Conservation (phyloP, 2,888 invertebrate genomes). For the Eilema sororculum region DNA sequence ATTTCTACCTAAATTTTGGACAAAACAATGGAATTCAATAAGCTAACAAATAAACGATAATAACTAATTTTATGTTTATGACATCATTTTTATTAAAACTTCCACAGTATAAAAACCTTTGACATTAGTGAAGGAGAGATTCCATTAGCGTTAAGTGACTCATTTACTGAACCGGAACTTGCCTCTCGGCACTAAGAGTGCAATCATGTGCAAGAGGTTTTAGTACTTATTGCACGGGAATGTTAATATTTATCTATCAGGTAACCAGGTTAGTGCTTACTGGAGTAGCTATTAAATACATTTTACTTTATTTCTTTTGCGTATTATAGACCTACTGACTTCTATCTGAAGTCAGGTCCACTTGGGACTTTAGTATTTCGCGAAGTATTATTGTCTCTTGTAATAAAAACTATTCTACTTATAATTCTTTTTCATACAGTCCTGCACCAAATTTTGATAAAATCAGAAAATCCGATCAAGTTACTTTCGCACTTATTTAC, state of each 20-base stretch:
- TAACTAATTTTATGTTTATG: slow-evolving; percentile 14
- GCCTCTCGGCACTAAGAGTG: neutral
- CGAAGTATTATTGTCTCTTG: too few relatives aligned
- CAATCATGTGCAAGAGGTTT: slow-evolving; percentile 4
- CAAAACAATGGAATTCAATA: neutral
- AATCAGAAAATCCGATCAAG: too few relatives aligned
- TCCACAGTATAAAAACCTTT: slow-evolving; percentile 1
- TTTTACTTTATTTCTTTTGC: neutral
- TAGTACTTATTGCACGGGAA: neutral
- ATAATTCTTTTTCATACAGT: too few relatives aligned
- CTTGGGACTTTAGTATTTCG: too few relatives aligned
- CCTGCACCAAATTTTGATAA: too few relatives aligned
- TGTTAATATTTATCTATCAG: too few relatives aligned
- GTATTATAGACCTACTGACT: neutral
- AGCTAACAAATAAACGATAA: neutral
- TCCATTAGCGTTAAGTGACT: slow-evolving; percentile 13
- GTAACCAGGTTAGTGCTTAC: neutral
- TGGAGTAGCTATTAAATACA: neutral
- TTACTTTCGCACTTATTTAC: too few relatives aligned
- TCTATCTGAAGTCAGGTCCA: neutral
- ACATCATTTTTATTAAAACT: slow-evolving; percentile 22
- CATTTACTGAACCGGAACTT: slow-evolving; percentile 20
- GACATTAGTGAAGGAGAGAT: slow-evolving; percentile 22
- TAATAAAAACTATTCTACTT: too few relatives aligned
- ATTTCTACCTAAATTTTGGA: neutral